Evolutionary conservation across 2,888 invertebrate genomes (phyloP), one percentile per base, ranked within the genome.

Genomic region (Parochlus steinenii): DNA sequence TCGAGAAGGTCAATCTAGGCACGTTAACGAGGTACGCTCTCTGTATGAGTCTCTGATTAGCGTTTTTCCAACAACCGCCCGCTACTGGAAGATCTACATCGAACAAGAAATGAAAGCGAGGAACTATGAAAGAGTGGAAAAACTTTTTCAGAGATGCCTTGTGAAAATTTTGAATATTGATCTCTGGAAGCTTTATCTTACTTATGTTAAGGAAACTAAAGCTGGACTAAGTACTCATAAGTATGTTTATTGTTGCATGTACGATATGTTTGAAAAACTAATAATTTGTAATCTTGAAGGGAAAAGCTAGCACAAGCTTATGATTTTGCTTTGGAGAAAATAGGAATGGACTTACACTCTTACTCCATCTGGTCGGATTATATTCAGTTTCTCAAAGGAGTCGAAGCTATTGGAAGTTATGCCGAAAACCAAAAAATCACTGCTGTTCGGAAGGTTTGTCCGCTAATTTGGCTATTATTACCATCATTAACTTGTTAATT

Each of bases 251-350:
- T n/a, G 14, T 5, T 6, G 7, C 11, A 24, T 14, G 3, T 16
- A 12, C 17, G 27, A 3, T 5, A 11, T 17, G n/a, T 31, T 23
- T 18, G n/a, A 16, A 5, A 10, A 27, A 12, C 3, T 15, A 10
- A 10, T 18, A 30, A 30, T 8, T 14, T 17, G 20, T 27, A 28
- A 44, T 54, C 55, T 53, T 55, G 14, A 53, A 93, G 97, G 53
- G 98, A 98, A 58, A 97, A 95, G 64, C 87, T 99, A 85, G 97
- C 97, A 0, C 93, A 98, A 56, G 97, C 98, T 0, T 99, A 97
- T 56, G 97, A 99, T 60, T 98, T 98, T 61, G 97, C 98, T 0
- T 61, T 99, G 43, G 98, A 98, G 43, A 95, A 97, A 62, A 95
- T 99, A 44, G 98, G 98, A 0, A 79, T 98, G 75, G 98, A 99